phyloP scores from a whole-genome alignment of 1,140 invertebrate genomes.

The Panulirus ornatus region DNA sequence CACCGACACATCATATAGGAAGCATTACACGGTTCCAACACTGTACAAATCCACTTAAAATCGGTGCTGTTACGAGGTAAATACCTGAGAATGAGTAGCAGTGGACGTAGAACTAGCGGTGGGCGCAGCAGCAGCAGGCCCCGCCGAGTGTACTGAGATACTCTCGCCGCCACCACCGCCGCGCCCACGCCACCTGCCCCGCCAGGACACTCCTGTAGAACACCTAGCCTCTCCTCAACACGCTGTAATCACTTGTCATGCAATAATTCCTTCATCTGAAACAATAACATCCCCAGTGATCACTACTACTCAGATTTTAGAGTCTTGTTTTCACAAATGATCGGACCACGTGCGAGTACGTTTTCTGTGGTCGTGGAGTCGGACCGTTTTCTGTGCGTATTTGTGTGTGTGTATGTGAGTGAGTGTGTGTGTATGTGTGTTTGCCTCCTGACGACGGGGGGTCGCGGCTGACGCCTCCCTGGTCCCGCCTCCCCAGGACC shows the following conservation, averaged over 20 bases:
- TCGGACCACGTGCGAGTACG: slow-evolving; percentile 68
- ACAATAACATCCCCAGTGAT: slow-evolving; percentile 25
- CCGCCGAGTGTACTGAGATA: slow-evolving; percentile 67
- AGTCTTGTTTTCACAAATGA: slow-evolving; percentile 60
- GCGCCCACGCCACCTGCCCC: slow-evolving; percentile 51
- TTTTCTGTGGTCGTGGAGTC: slow-evolving; percentile 34
- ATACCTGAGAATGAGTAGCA: slow-evolving; percentile 44
- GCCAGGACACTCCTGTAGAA: slow-evolving; percentile 17
- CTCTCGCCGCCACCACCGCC: slow-evolving; percentile 27
- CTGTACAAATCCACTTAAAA: not conserved
- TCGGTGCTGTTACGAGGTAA: not conserved
- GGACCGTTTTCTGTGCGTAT: slow-evolving; percentile 51
- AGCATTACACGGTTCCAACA: not conserved
- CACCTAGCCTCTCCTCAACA: not conserved
- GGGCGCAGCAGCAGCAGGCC: slow-evolving; percentile 62
- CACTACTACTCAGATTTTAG: slow-evolving; percentile 38
- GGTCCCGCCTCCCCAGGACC: not conserved
- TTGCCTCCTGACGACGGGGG: slow-evolving; percentile 68
- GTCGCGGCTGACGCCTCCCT: slow-evolving; percentile 39
- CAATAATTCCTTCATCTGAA: slow-evolving; percentile 24
- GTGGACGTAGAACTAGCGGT: slow-evolving; percentile 42
- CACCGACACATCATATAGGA: not conserved
- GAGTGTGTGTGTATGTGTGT: slow-evolving; percentile 27
- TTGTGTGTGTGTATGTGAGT: slow-evolving; percentile 10
- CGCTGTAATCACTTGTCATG: not conserved